Evolutionary conservation across 2,888 invertebrate genomes (phyloP).

Genomic region (Catonia carolina): DNA sequence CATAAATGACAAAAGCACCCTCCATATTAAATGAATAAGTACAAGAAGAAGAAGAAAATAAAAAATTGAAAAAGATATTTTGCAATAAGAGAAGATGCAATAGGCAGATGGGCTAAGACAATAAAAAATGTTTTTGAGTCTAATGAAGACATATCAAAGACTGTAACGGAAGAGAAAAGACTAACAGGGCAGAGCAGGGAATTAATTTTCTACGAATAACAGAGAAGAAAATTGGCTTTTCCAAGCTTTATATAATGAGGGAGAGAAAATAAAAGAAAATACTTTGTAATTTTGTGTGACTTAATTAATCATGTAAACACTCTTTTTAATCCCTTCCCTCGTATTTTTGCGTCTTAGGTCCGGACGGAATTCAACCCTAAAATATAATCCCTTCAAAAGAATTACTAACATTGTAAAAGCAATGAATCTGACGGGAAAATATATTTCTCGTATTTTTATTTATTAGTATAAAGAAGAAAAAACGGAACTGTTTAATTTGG

Average conservation of each 20-base stretch:
- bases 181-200: neutral
- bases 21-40: neutral
- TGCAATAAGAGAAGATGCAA: neutral
- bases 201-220: neutral
- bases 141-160: slow-evolving; percentile 12
- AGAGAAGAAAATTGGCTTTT: slow-evolving; percentile 8
- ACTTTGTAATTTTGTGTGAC: slow-evolving; percentile 26
- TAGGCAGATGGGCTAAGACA: neutral
- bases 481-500: too few species aligned
- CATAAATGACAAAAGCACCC: slow-evolving; percentile 2
- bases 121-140: slow-evolving; percentile 5
- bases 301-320: slow-evolving; percentile 27
- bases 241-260: slow-evolving; percentile 5
- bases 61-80: neutral
- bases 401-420: too few species aligned
- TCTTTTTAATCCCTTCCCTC: slow-evolving; percentile 9
- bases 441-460: too few species aligned
- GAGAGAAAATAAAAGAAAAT: slow-evolving; percentile 8
- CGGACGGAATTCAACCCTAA: neutral
- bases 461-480: too few species aligned
- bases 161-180: neutral
- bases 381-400: slow-evolving; percentile 7
- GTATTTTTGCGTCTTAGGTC: too few species aligned
- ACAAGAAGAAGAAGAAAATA: neutral
- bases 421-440: too few species aligned